Evolutionary conservation across 2,113 vertebrate species (phyloP), one percentile per base, ranked within the genome.

Genomic region (Cichladusa arquata): DNA sequence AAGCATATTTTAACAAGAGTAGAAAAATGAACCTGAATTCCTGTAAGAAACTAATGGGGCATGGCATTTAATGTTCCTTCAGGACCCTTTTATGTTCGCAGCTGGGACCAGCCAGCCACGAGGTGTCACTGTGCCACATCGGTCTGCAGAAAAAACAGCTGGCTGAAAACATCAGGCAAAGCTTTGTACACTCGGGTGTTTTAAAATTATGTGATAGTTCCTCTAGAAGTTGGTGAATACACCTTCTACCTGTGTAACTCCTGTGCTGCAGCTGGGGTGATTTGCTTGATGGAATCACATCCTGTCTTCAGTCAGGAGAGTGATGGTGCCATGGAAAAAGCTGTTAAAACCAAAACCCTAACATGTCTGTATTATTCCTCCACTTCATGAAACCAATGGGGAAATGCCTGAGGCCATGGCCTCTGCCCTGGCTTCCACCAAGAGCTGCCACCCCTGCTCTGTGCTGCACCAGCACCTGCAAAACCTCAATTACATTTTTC

Each of bases 51-150:
- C 18, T 47, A 89, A 74, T 11, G 28, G 25, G n/a, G 8, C 20
- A 6, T 14, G 42, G 57, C 47, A 70, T 33, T 58, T 81, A 47
- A 60, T 23, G 51, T 89, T 64, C 70, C 69, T 81, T 25, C 20
- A 47, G 67, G 48, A 74, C 31, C 12, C 28, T 58, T 66, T 4
- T 0, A 1, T 47, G 34, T 56, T 47, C 56, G 61, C 64, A 74
- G 56, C 56, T 10, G 14, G 20, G 60, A 71, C 38, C 38, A 60
- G 45, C 19, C 60, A 73, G 72, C 87, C 93, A 92, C 36, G 8
- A 95, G 95, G 57, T 81, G 91, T 74, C 20, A 71, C 92, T 92
- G 83, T 38, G 1, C 53, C 76, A 81, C 85, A 54, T 48, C 31
- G 23, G 8, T 88, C 36, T 53, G 60, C 70, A 73, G 54, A 58